Evolutionary conservation across 2,888 invertebrate species (phyloP).

Genomic region (Volucella bombylans): DNA sequence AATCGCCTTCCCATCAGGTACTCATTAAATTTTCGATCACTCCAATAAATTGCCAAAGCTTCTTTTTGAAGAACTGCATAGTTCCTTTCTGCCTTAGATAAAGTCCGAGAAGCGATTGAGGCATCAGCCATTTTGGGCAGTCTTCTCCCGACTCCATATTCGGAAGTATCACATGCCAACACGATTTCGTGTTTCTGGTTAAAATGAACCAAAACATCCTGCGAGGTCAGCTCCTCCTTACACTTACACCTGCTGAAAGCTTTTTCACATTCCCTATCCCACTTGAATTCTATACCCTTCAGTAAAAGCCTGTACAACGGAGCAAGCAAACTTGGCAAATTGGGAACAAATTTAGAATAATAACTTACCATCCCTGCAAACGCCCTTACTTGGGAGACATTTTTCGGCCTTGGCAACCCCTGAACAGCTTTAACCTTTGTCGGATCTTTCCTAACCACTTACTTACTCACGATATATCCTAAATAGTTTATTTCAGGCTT

Average conservation of each 20-base stretch:
- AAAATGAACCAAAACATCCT: constrained; percentile 1
- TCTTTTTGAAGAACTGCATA: constrained; percentile 30
- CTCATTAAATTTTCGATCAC: constrained; percentile 67
- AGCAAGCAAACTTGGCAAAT: neutral
- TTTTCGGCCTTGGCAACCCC: too few relatives aligned
- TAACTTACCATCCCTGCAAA: too few relatives aligned
- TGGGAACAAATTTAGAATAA: too few relatives aligned
- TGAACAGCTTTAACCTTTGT: too few relatives aligned
- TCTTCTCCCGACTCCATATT: constrained; percentile 31
- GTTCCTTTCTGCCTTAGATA: constrained; percentile 45
- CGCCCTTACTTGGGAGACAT: too few relatives aligned
- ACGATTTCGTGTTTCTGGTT: neutral
- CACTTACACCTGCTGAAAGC: constrained; percentile 5
- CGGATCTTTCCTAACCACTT: too few relatives aligned
- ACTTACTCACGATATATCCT: too few relatives aligned
- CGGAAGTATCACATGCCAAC: constrained; percentile 5
- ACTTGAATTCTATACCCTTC: neutral
- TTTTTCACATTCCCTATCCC: constrained; percentile 2
- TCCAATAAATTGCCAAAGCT: constrained; percentile 23
- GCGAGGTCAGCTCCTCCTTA: neutral
- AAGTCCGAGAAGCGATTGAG: constrained; percentile 6
- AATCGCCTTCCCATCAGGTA: constrained; percentile 64
- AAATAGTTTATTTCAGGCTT: too few relatives aligned
- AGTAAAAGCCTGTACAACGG: neutral
- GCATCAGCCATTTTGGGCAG: constrained; percentile 33